phyloP scores from a whole-genome alignment of 2,113 vertebrate species.

The Prochilodus magdalenae region DNA sequence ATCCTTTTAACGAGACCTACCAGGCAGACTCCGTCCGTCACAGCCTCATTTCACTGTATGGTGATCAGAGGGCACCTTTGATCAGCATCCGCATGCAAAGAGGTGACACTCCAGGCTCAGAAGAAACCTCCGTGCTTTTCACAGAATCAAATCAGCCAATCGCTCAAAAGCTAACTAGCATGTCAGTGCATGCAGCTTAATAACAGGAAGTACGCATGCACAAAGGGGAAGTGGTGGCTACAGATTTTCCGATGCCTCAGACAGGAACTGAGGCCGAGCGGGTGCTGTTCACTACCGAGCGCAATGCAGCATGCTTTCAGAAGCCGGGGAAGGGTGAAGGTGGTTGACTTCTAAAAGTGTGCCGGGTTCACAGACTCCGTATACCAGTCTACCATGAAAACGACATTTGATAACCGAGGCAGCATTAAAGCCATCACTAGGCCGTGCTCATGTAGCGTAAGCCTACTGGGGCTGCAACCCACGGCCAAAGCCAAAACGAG shows the following conservation, averaged over 20 bases:
- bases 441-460: neutral
- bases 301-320: neutral
- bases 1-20: neutral
- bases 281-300: neutral
- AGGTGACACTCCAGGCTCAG: neutral
- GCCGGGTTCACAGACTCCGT: neutral
- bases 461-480: neutral
- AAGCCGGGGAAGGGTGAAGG: neutral
- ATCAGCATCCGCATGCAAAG: neutral
- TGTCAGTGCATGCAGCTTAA: constrained; percentile 21
- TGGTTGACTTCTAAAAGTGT: neutral
- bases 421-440: neutral
- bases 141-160: constrained; percentile 11
- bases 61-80: neutral
- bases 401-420: neutral
- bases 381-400: neutral
- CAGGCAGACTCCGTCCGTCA: constrained; percentile 6
- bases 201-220: constrained; percentile 42
- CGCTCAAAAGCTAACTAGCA: neutral
- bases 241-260: constrained; percentile 60
- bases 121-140: neutral
- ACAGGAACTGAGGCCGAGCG: constrained; percentile 51
- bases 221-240: constrained; percentile 57
- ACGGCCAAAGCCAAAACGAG: neutral
- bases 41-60: neutral